Percentiles rank a stretch among this genome's conserved stretches.
These are phyloP conservation scores for Todiramphus saurophagus DNA, from an alignment of 2,113 vertebrate genomes.

Conservation along the genomic window DNA sequence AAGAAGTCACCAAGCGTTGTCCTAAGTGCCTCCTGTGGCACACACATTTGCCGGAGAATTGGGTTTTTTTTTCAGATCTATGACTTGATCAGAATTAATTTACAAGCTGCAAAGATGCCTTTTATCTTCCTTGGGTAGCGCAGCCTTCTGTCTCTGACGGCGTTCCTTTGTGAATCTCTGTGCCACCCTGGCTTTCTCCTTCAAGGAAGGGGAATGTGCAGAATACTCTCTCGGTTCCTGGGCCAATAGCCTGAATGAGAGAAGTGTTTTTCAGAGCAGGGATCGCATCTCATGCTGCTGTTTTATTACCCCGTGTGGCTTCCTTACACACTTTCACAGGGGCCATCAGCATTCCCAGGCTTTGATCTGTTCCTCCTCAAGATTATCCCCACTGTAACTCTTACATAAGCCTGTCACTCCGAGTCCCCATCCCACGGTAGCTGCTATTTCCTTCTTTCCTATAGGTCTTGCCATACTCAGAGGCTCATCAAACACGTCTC, in stretches of 20 bases:
- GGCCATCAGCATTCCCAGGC: not conserved
- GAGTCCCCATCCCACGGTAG: not conserved
- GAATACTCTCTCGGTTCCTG: not conserved
- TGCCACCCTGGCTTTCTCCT: not conserved
- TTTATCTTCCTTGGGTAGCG: not conserved
- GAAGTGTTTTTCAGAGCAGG: not conserved
- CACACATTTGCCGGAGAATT: not conserved
- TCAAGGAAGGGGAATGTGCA: not conserved
- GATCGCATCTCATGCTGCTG: not conserved
- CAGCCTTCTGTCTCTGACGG: not conserved
- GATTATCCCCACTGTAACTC: not conserved
- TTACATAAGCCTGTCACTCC: not conserved
- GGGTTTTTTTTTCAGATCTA: not conserved
- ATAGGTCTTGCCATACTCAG: not conserved
- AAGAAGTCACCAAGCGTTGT: not conserved
- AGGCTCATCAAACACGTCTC: conserved; percentile 5
- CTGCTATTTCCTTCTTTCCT: not conserved
- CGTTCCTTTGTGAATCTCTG: not conserved
- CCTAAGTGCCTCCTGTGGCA: not conserved
- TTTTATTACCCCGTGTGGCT: not conserved
- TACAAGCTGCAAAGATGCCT: not conserved
- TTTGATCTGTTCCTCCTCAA: not conserved
- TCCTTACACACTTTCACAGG: not conserved
- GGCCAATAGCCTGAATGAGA: not conserved
- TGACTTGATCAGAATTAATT: not conserved